Evolutionary conservation across 2,113 vertebrate species (phyloP), one percentile per base, ranked within the genome.

Genomic region (Andinoacara biseriatus): DNA sequence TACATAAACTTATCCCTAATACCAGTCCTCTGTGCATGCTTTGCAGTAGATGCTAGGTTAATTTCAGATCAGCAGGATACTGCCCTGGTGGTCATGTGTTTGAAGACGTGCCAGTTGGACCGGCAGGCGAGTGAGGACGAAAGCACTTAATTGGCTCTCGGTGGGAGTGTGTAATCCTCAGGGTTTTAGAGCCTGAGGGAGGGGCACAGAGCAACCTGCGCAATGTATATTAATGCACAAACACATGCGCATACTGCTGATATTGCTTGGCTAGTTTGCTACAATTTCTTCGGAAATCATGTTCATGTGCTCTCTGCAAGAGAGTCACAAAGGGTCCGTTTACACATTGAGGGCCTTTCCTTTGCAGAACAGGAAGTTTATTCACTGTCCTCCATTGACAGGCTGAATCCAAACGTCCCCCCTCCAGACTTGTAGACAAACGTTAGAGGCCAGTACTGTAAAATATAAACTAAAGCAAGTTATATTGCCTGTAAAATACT

Each of bases 91-190:
- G 67, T 85, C 56, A 58, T 80, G 74, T 84, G 58, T 31, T 78
- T 54, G 24, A 80, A 78, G 75, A 72, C 35, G 76, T 80, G 67
- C 52, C 46, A 81, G 58, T 86, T 76, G 77, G 43, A 83, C 77
- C 49, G 76, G 80, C 38, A 83, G 56, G 40, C 61, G 85, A 58
- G 46, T 7, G 8, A 62, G 24, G 79, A 77, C 4, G 2, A 93
- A 94, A 91, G 85, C 65, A 38, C 89, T 88, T 95, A 93, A 94
- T 94, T 92, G 93, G 93, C 87, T 94, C 88, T 89, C 20, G n/a
- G 80, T 58, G 61, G 83, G 80, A 84, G 63, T 29, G 74, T 74
- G 90, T 94, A 94, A 94, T 95, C 94, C 90, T 90, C 60, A 18
- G 33, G 80, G 74, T 80, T 90, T 90, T 90, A 85, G 31, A 78